Evolutionary conservation across 1,140 invertebrate genomes (phyloP).

Genomic region (Uloborus diversus): DNA sequence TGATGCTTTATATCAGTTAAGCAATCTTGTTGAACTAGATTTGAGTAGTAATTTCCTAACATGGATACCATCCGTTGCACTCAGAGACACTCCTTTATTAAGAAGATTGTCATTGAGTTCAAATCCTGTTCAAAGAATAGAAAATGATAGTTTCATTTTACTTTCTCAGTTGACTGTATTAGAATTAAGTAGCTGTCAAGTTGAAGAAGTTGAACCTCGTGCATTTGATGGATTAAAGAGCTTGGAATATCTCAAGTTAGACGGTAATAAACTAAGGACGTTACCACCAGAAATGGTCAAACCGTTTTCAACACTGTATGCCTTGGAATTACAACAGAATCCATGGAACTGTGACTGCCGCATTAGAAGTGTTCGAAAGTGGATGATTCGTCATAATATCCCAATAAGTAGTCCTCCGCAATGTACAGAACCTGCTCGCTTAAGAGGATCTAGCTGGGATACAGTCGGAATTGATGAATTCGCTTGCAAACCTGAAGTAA

Average conservation of each 20-base stretch:
- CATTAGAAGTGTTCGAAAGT: conserved; percentile 77
- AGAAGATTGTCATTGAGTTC: conserved; percentile 77
- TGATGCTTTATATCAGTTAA: conserved; percentile 60
- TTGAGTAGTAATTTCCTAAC: conserved; percentile 77
- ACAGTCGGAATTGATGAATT: conserved; percentile 76
- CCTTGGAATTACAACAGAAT: conserved; percentile 78
- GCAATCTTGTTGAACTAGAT: conserved; percentile 75
- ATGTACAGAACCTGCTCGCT: conserved; percentile 75
- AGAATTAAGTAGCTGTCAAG: conserved; percentile 76
- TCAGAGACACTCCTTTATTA: conserved; percentile 76
- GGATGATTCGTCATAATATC: conserved; percentile 79
- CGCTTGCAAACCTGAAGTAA: conserved; percentile 81
- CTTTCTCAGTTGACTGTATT: conserved; percentile 76
- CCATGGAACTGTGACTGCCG: conserved; percentile 89
- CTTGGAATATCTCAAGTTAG: conserved; percentile 82
- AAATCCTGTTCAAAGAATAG: conserved; percentile 76
- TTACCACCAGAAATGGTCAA: conserved; percentile 60
- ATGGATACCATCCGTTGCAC: conserved; percentile 75
- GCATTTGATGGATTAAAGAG: conserved; percentile 81
- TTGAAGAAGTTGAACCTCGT: conserved; percentile 68
- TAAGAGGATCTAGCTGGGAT: conserved; percentile 75
- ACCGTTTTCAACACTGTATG: conserved; percentile 52
- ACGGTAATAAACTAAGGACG: conserved; percentile 80
- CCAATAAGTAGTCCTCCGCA: conserved; percentile 74
- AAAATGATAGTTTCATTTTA: conserved; percentile 75